A percentile compares a stretch with the other conserved stretches of the same genome.
Conservation (phyloP, 2,113 vertebrate genomes). For the Sinocyclocheilus maitianheensis region DNA sequence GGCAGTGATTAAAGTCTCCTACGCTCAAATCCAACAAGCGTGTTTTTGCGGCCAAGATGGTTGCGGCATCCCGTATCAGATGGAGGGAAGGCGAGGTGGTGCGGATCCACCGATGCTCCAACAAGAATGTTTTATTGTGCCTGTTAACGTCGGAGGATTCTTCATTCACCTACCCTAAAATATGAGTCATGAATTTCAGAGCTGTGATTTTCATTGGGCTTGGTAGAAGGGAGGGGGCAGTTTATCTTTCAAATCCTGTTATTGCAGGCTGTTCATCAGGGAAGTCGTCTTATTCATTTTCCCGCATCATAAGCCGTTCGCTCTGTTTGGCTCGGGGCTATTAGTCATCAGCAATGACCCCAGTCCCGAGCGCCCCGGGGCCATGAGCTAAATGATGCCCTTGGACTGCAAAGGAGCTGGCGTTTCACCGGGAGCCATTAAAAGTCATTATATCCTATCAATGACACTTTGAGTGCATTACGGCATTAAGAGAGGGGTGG, state of each 20-base stretch:
- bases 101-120: slow-evolving; percentile 26
- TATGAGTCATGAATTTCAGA: slow-evolving; percentile 53
- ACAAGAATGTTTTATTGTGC: slow-evolving; percentile 53
- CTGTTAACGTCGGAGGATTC: slow-evolving; percentile 49
- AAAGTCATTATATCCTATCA: slow-evolving; percentile 49
- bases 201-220: slow-evolving; percentile 41
- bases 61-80: slow-evolving; percentile 22
- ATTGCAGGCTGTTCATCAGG: slow-evolving; percentile 47
- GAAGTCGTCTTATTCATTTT: slow-evolving; percentile 50
- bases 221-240: background rate
- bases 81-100: background rate
- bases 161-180: slow-evolving; percentile 48
- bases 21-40: slow-evolving; percentile 12
- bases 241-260: slow-evolving; percentile 51
- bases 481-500: slow-evolving; percentile 36
- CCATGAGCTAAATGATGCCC: slow-evolving; percentile 43
- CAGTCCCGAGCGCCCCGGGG: slow-evolving; percentile 18
- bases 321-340: slow-evolving; percentile 45
- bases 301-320: slow-evolving; percentile 18
- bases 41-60: slow-evolving; percentile 30
- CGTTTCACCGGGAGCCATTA: slow-evolving; percentile 49
- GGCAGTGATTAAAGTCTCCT: slow-evolving; percentile 58
- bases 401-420: slow-evolving; percentile 49
- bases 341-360: slow-evolving; percentile 50
- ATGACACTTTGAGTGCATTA: slow-evolving; percentile 48